A percentile compares a stretch with the other conserved stretches of the same genome.
Conservation (phyloP, 1,140 invertebrate genomes). For the Nasonia longicornis region DNA sequence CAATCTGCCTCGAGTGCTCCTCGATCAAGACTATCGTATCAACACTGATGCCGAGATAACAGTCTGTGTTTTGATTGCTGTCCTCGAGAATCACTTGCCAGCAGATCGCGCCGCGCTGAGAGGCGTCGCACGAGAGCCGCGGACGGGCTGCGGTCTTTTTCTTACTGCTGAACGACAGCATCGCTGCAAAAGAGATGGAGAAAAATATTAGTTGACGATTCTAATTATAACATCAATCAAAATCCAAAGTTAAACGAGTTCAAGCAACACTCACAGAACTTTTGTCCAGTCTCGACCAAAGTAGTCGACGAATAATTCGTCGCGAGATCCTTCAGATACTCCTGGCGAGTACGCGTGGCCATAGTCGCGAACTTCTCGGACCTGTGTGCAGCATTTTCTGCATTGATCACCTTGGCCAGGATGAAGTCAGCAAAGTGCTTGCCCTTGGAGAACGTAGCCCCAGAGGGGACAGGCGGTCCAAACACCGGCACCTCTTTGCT, state of each 20-base stretch:
- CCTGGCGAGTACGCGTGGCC: slow-evolving; percentile 95
- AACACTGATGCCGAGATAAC: slow-evolving; percentile 87
- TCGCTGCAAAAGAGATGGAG: slow-evolving; percentile 64
- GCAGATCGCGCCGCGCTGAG: slow-evolving; percentile 80
- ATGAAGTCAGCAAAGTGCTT: slow-evolving; percentile 94
- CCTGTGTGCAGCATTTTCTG: slow-evolving; percentile 95
- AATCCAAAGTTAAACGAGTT: slow-evolving; percentile 1
- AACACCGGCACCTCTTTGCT: slow-evolving; percentile 97
- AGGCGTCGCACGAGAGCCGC: slow-evolving; percentile 76
- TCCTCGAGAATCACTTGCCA: slow-evolving; percentile 84
- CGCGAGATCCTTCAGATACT: slow-evolving; percentile 93
- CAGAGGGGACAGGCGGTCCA: slow-evolving; percentile 90
- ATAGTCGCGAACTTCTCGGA: slow-evolving; percentile 98
- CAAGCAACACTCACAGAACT: slow-evolving; percentile 82
- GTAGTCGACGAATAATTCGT: slow-evolving; percentile 87
- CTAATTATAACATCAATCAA: background rate
- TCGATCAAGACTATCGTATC: slow-evolving; percentile 91
- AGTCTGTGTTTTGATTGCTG: slow-evolving; percentile 79
- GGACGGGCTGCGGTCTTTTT: slow-evolving; percentile 78
- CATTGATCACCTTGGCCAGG: slow-evolving; percentile 96
- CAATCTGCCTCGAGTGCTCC: slow-evolving; percentile 83
- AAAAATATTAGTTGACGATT: background rate
- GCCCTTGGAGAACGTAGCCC: slow-evolving; percentile 87
- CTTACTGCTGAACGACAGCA: slow-evolving; percentile 78
- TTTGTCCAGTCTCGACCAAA: slow-evolving; percentile 86